Conservation (phyloP, 1,140 invertebrate genomes). For the Drosophila willistoni region DNA sequence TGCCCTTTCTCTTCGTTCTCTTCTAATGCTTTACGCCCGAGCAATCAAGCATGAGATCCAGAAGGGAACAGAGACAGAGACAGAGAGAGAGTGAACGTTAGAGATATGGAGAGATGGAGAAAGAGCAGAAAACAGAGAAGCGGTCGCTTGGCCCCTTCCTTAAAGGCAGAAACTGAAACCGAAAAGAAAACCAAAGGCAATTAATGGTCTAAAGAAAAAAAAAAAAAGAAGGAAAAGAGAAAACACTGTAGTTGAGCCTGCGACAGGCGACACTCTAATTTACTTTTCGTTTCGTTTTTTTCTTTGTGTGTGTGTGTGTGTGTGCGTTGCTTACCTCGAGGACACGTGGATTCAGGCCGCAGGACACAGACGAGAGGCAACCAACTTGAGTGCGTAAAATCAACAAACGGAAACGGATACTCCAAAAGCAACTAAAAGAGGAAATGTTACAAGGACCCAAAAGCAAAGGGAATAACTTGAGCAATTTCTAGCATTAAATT, state of each 20-base stretch:
- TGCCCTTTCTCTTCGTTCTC: neutral
- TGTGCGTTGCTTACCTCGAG: conserved; percentile 11
- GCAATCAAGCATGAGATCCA: conserved; percentile 61
- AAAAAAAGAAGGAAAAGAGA: conserved; percentile 13
- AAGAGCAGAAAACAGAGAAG: neutral
- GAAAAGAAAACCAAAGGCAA: conserved; percentile 52
- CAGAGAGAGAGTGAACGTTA: neutral
- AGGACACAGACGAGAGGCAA: conserved; percentile 7
- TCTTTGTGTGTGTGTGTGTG: neutral
- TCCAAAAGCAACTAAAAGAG: conserved; percentile 64
- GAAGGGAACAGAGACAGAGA: neutral
- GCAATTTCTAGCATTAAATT: conserved; percentile 72
- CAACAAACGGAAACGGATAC: conserved; percentile 74
- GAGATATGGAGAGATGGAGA: neutral
- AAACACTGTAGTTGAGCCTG: conserved; percentile 24
- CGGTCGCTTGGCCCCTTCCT: neutral
- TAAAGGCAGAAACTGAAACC: conserved; percentile 25
- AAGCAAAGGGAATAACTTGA: conserved; percentile 35
- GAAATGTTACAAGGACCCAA: conserved; percentile 62
- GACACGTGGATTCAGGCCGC: conserved; percentile 21
- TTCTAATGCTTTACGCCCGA: conserved; percentile 40
- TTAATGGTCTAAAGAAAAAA: conserved; percentile 67
- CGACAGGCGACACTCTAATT: conserved; percentile 60
- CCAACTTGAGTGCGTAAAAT: conserved; percentile 63
- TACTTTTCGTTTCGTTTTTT: conserved; percentile 43